These are phyloP conservation scores for Trochalopteron elliotii DNA, from an alignment of 2,113 vertebrate species.

Conservation along the genomic window DNA sequence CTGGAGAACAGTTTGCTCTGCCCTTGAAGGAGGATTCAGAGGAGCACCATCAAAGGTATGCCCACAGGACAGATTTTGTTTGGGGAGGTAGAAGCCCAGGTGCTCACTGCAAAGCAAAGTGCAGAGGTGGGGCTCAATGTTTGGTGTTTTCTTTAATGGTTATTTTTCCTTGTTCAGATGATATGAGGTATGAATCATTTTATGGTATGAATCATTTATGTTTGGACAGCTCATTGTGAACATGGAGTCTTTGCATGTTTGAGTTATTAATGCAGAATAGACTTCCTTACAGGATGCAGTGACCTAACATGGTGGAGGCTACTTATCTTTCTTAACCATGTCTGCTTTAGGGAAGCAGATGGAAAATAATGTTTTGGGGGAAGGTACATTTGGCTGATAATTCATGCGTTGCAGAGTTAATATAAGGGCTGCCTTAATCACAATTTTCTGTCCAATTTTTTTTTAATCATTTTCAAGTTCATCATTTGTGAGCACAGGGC, in stretches of 20 bases:
- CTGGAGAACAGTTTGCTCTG: not conserved
- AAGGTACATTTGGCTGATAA: not conserved
- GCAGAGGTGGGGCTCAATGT: not conserved
- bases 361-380: not conserved
- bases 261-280: not conserved
- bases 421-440: not conserved
- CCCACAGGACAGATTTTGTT: not conserved
- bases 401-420: not conserved
- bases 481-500: not conserved
- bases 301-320: not conserved
- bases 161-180: not conserved
- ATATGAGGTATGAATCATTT: rapidly evolving
- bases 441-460: not conserved
- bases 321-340: not conserved
- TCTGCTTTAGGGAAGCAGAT: not conserved
- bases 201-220: not conserved
- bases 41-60: not conserved
- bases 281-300: not conserved
- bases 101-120: not conserved
- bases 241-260: not conserved
- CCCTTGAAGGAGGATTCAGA: not conserved
- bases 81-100: not conserved
- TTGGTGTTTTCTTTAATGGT: not conserved
- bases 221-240: not conserved
- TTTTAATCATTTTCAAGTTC: not conserved